A percentile compares a stretch with the other conserved stretches of the same genome.
These are phyloP conservation scores for Arctia plantaginis DNA, from an alignment of 2,888 invertebrate genomes.

Conservation along the genomic window DNA sequence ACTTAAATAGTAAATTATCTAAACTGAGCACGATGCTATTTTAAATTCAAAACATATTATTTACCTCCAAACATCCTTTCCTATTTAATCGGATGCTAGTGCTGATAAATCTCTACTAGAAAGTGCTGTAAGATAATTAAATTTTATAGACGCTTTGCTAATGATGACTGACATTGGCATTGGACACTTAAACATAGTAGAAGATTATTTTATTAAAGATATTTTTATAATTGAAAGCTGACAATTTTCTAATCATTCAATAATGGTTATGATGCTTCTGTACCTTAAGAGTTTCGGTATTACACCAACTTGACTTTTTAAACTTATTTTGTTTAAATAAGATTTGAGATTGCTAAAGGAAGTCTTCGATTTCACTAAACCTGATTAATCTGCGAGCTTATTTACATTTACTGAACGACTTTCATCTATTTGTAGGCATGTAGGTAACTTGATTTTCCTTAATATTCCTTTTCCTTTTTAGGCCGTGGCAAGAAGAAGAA, in stretches of 20 bases:
- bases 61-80: slow-evolving; percentile 52
- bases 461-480: slow-evolving; percentile 61
- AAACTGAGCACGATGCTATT: slow-evolving; percentile 46
- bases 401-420: neutral
- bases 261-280: neutral
- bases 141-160: slow-evolving; percentile 35
- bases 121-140: slow-evolving; percentile 40
- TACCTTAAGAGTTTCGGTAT: neutral
- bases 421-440: neutral
- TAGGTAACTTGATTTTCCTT: neutral
- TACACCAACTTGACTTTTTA: neutral
- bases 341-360: neutral
- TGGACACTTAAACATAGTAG: slow-evolving; percentile 27
- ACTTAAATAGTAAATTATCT: slow-evolving; percentile 53
- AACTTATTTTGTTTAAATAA: neutral
- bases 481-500: slow-evolving; percentile 94
- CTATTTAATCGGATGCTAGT: slow-evolving; percentile 29
- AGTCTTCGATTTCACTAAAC: neutral
- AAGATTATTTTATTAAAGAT: slow-evolving; percentile 20
- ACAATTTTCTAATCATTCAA: slow-evolving; percentile 1
- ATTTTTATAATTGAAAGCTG: slow-evolving; percentile 5
- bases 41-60: slow-evolving; percentile 43
- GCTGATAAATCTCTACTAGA: slow-evolving; percentile 32
- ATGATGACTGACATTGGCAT: slow-evolving; percentile 22
- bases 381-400: neutral